Conservation (phyloP, 2,113 vertebrate genomes). For the Donacobius atricapilla region DNA sequence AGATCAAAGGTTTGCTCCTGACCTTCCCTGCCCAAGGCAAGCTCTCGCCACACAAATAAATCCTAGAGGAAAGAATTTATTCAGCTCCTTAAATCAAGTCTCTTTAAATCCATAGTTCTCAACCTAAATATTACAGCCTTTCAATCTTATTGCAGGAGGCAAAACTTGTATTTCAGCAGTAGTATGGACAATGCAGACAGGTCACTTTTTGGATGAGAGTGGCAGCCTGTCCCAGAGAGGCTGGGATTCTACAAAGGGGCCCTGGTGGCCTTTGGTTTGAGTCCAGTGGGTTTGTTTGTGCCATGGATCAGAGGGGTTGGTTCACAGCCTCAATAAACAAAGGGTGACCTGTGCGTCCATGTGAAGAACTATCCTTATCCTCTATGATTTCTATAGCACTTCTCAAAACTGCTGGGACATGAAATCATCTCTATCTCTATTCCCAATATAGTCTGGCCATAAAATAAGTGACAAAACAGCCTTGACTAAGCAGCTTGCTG, state of each 20-base stretch:
- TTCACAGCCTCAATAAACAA: not conserved
- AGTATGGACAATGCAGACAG: not conserved
- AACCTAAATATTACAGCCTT: not conserved
- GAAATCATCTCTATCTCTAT: not conserved
- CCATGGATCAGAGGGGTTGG: not conserved
- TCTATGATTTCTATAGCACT: not conserved
- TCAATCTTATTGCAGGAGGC: not conserved
- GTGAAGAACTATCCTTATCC: not conserved
- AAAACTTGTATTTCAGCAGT: not conserved
- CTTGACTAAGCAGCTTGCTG: not conserved
- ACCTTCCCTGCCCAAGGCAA: not conserved
- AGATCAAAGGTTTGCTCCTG: constrained; percentile 13
- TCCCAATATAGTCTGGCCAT: not conserved
- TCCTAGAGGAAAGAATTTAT: constrained; percentile 21
- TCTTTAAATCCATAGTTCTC: not conserved
- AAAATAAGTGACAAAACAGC: not conserved
- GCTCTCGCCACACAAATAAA: not conserved
- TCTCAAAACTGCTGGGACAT: not conserved
- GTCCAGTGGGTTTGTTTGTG: not conserved
- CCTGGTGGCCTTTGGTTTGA: not conserved
- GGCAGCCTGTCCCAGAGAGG: not conserved
- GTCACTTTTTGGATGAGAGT: not conserved
- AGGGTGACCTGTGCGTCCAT: not conserved
- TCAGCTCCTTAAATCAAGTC: not conserved
- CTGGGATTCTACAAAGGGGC: not conserved